Percentiles rank a stretch among this genome's conserved stretches.
Conservation (phyloP, 2,797 vertebrate genomes). For the Potorous gilbertii region DNA sequence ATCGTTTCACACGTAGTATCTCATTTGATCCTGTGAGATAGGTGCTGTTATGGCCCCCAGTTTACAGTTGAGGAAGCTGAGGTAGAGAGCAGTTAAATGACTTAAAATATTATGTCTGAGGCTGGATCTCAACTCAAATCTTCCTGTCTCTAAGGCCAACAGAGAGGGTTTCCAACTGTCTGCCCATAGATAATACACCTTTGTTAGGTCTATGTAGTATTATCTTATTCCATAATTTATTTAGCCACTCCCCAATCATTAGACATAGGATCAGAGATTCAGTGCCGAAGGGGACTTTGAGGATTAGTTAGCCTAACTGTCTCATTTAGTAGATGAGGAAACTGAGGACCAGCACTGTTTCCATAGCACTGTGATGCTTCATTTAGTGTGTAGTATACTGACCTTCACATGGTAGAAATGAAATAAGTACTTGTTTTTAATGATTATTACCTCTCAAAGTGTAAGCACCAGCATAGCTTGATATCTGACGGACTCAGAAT, state of each 20-base stretch:
- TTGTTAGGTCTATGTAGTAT: neutral
- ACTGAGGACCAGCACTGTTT: neutral
- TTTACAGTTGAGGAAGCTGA: neutral
- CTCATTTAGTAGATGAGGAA: neutral
- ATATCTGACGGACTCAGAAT: neutral
- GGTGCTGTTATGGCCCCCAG: neutral
- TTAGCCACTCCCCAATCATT: neutral
- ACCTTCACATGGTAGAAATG: neutral
- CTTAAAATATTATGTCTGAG: neutral
- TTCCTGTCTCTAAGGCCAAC: neutral
- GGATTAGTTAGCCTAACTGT: neutral
- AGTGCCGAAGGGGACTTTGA: neutral
- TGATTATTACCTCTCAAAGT: neutral
- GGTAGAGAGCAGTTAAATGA: neutral
- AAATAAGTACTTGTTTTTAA: neutral
- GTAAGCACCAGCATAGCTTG: neutral
- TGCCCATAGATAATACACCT: too few species aligned
- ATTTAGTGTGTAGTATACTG: neutral
- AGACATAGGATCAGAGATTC: neutral
- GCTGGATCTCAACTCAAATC: neutral
- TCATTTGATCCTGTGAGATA: neutral
- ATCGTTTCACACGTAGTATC: neutral
- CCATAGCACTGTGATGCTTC: neutral
- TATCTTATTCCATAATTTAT: neutral
- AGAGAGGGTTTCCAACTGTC: too few species aligned